These are phyloP conservation scores for Epinotia bilunana DNA, from an alignment of 2,888 invertebrate genomes.

Conservation along the genomic window DNA sequence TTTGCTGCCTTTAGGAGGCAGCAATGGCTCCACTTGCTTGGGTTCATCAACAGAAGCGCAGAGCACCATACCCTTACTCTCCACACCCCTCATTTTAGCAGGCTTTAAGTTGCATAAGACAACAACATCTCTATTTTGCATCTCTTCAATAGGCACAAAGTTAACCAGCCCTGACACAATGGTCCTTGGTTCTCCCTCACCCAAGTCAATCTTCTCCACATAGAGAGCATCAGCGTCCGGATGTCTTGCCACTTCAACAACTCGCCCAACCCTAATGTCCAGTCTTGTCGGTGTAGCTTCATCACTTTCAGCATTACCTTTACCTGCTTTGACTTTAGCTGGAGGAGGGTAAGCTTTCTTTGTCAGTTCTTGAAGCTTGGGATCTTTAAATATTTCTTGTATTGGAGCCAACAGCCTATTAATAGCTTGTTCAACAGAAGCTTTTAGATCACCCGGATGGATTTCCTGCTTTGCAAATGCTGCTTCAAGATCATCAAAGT, in stretches of 20 bases:
- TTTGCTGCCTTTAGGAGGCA: slow-evolving; percentile 89
- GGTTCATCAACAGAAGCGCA: slow-evolving; percentile 94
- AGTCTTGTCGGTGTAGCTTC: slow-evolving; percentile 90
- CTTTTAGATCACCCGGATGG: slow-evolving; percentile 97
- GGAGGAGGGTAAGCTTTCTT: slow-evolving; percentile 94
- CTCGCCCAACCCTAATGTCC: slow-evolving; percentile 94
- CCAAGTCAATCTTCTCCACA: slow-evolving; percentile 96
- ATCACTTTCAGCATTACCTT: slow-evolving; percentile 66
- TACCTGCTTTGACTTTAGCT: slow-evolving; percentile 82
- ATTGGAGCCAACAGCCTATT: slow-evolving; percentile 95
- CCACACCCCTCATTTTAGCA: slow-evolving; percentile 97
- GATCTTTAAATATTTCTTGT: slow-evolving; percentile 91
- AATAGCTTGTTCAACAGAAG: slow-evolving; percentile 91
- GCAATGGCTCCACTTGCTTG: slow-evolving; percentile 93
- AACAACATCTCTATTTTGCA: slow-evolving; percentile 95
- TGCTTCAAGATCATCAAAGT: slow-evolving; percentile 91
- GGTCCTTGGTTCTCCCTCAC: slow-evolving; percentile 88
- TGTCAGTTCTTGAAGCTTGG: slow-evolving; percentile 90
- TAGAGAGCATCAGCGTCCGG: slow-evolving; percentile 97
- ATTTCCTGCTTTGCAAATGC: slow-evolving; percentile 92
- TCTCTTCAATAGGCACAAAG: slow-evolving; percentile 94
- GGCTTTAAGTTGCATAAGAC: slow-evolving; percentile 98
- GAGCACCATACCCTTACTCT: slow-evolving; percentile 96
- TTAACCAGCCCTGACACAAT: slow-evolving; percentile 96
- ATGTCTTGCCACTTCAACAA: slow-evolving; percentile 92